Evolutionary conservation across 2,797 vertebrate genomes (phyloP).

Genomic region (Sphenodon punctatus): DNA sequence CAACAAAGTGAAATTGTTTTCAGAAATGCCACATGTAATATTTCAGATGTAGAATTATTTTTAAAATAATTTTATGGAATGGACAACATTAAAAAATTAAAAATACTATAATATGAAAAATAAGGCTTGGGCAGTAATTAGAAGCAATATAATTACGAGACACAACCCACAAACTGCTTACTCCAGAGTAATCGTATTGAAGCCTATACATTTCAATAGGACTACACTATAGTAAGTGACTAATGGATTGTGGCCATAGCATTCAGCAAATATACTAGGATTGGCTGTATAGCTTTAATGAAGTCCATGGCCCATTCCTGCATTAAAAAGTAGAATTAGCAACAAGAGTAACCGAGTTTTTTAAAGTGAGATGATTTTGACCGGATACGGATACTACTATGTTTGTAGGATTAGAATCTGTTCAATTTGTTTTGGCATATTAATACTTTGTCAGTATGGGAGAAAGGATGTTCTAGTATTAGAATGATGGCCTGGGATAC

Average conservation of each 20-base stretch:
- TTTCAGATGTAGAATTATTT: slow-evolving; percentile 33
- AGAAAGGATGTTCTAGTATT: too few species aligned
- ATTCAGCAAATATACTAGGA: neutral
- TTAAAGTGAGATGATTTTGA: neutral
- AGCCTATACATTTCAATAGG: slow-evolving; percentile 15
- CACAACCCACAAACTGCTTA: too few species aligned
- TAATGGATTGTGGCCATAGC: neutral
- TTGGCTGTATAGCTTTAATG: neutral
- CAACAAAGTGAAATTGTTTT: slow-evolving; percentile 38
- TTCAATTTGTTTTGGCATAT: neutral
- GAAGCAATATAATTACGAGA: slow-evolving; percentile 17
- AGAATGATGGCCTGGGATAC: too few species aligned
- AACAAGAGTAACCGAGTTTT: neutral
- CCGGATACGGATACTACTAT: neutral
- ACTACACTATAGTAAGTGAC: slow-evolving; percentile 31
- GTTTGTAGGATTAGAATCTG: neutral
- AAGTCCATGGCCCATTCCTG: neutral
- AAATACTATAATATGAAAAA: slow-evolving; percentile 43
- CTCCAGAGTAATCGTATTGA: slow-evolving; percentile 10
- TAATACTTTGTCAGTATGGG: too few species aligned
- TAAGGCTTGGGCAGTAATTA: neutral
- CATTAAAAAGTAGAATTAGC: neutral
- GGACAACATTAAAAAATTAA: neutral
- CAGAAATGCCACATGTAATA: slow-evolving; percentile 52
- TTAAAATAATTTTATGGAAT: slow-evolving; percentile 14